Evolutionary conservation across 1,140 invertebrate genomes (phyloP).

Genomic region (Meloidogyne hapla): DNA sequence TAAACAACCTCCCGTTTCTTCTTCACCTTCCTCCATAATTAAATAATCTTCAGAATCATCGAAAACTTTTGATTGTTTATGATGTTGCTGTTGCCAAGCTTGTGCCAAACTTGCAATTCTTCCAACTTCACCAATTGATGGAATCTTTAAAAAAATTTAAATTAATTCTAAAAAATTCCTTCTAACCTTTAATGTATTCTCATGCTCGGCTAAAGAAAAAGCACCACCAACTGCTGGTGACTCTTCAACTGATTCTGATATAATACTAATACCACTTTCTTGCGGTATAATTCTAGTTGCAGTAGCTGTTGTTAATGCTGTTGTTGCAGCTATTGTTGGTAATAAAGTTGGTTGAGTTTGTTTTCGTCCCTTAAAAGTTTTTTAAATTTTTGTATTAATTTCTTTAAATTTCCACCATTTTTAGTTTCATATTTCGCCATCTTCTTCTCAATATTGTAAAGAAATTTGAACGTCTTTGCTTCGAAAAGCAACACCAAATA

Average conservation of each 20-base stretch:
- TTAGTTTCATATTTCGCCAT: neutral
- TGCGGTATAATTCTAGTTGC: neutral
- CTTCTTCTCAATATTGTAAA: neutral
- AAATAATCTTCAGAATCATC: conserved; percentile 25
- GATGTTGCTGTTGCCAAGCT: conserved; percentile 11
- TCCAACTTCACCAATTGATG: neutral
- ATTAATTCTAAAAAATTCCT: neutral
- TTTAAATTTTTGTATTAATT: no score
- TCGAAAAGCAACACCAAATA: neutral
- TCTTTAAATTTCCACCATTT: neutral
- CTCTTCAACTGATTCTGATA: neutral
- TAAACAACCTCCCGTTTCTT: neutral
- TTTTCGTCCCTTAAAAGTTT: neutral
- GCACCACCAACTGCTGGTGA: neutral
- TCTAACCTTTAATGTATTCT: neutral
- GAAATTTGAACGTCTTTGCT: neutral
- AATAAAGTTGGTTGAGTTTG: conserved; percentile 1
- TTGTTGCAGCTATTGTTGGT: neutral
- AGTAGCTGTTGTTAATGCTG: neutral
- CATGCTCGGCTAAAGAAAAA: neutral
- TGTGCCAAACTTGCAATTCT: neutral
- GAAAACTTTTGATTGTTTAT: neutral
- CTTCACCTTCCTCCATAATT: conserved; percentile 21
- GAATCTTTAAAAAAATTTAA: conserved; percentile 16
- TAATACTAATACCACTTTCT: conserved; percentile 1